phyloP scores from a whole-genome alignment of 2,888 invertebrate genomes.

The Phyllotreta striolata region DNA sequence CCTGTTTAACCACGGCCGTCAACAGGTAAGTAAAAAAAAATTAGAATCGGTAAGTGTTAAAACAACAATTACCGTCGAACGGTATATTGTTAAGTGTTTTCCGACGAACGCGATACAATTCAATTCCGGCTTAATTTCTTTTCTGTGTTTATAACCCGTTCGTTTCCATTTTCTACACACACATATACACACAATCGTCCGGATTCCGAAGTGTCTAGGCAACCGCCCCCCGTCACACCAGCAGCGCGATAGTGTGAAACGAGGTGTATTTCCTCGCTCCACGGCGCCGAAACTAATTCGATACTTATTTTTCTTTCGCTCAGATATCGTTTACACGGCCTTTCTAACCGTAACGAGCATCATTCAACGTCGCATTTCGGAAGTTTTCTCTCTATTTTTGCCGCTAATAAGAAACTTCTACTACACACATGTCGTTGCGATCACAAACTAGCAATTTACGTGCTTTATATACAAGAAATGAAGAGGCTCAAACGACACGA shows the following conservation, averaged over 20 bases:
- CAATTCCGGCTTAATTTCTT: constrained; percentile 27
- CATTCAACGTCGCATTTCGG: constrained; percentile 30
- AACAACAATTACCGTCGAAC: too few species aligned
- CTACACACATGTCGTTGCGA: too few species aligned
- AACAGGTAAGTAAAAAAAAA: too few species aligned
- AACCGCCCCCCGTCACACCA: constrained; percentile 37
- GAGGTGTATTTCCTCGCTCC: constrained; percentile 60
- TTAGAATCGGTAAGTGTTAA: too few species aligned
- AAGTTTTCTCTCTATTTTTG: constrained; percentile 8
- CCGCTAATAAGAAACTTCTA: too few species aligned
- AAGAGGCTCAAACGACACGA: too few species aligned
- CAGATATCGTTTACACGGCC: constrained; percentile 59
- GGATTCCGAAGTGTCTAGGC: constrained; percentile 9
- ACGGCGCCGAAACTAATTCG: constrained; percentile 58
- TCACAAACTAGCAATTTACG: too few species aligned
- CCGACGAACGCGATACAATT: not conserved
- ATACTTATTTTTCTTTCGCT: constrained; percentile 56
- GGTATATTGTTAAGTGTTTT: constrained; percentile 8
- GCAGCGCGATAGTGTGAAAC: constrained; percentile 58
- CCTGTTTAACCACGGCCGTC: too few species aligned
- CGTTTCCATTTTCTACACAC: constrained; percentile 1
- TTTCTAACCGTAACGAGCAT: constrained; percentile 52
- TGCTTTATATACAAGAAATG: too few species aligned
- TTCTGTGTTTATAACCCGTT: constrained; percentile 14
- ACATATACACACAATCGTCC: not conserved